Percentiles rank a stretch among this genome's conserved stretches.
Conservation (phyloP, 1,140 invertebrate species). For the Archegozetes longisetosus region DNA sequence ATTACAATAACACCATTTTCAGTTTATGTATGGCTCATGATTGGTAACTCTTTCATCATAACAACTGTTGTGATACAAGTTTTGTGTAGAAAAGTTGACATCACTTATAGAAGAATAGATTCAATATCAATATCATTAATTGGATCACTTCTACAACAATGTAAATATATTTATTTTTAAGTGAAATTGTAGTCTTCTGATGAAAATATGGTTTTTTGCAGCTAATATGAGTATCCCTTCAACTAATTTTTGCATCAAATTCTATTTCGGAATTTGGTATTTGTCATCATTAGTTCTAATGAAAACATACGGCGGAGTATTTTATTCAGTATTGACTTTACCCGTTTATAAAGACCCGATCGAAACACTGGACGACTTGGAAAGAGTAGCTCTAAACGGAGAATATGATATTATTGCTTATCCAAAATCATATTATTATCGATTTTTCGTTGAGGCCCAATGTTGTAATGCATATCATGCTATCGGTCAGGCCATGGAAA, state of each 20-base stretch:
- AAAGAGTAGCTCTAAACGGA: background rate
- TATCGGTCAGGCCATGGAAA: background rate
- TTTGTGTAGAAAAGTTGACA: background rate
- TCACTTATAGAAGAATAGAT: background rate
- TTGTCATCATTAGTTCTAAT: background rate
- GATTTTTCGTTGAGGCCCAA: background rate
- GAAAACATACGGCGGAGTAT: background rate
- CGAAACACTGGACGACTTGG: background rate
- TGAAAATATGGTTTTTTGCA: background rate
- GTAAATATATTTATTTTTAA: background rate
- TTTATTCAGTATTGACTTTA: background rate
- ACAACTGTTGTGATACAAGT: background rate
- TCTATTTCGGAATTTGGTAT: background rate
- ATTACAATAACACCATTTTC: background rate
- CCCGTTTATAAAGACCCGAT: background rate
- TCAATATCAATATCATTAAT: background rate
- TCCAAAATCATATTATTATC: background rate
- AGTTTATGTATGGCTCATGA: no score
- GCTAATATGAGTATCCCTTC: background rate
- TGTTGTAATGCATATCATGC: background rate
- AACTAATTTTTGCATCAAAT: background rate
- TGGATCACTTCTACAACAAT: background rate
- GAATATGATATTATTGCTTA: background rate
- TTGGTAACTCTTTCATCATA: no score
- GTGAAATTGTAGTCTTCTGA: no score